Percentiles rank a stretch among this genome's conserved stretches.
These are phyloP conservation scores for Meriones psammophilus DNA, from an alignment of 2,797 vertebrate genomes.

Conservation along the genomic window DNA sequence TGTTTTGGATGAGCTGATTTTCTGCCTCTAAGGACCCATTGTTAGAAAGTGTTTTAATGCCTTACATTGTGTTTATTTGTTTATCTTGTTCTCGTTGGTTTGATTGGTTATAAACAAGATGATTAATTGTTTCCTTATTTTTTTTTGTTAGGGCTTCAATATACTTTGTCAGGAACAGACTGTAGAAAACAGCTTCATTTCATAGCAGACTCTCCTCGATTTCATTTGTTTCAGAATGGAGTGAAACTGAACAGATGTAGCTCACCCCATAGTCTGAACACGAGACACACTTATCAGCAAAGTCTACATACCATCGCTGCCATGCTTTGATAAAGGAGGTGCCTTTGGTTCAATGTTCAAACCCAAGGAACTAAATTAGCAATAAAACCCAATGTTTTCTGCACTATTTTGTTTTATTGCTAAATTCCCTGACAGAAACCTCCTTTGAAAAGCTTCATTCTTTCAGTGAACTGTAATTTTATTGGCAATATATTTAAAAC, in stretches of 20 bases:
- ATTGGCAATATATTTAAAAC: slow-evolving; percentile 51
- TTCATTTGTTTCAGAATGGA: slow-evolving; percentile 36
- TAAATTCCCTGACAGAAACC: slow-evolving; percentile 36
- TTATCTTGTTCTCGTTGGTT: slow-evolving; percentile 24
- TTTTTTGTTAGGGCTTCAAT: slow-evolving; percentile 41
- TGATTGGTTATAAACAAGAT: slow-evolving; percentile 41
- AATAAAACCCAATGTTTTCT: slow-evolving; percentile 67
- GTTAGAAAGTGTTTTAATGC: not conserved
- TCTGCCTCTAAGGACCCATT: not conserved
- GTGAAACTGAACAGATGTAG: slow-evolving; percentile 57
- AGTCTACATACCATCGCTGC: slow-evolving; percentile 22
- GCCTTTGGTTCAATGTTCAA: slow-evolving; percentile 30
- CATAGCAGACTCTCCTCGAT: not conserved
- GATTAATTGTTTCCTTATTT: slow-evolving; percentile 46
- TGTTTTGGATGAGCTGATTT: slow-evolving; percentile 1
- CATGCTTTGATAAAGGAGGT: slow-evolving; percentile 48
- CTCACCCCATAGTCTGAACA: slow-evolving; percentile 31
- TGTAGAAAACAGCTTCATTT: slow-evolving; percentile 71
- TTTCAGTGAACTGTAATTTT: slow-evolving; percentile 50
- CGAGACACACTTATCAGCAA: slow-evolving; percentile 45
- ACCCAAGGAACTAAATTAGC: slow-evolving; percentile 74
- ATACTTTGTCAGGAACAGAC: slow-evolving; percentile 48
- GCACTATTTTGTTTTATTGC: slow-evolving; percentile 67
- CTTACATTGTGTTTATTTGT: not conserved
- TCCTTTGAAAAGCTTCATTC: slow-evolving; percentile 55